Percentiles rank a stretch among this genome's conserved stretches.
phyloP scores from a whole-genome alignment of 2,888 invertebrate species.

The Linnaemya tessellans region DNA sequence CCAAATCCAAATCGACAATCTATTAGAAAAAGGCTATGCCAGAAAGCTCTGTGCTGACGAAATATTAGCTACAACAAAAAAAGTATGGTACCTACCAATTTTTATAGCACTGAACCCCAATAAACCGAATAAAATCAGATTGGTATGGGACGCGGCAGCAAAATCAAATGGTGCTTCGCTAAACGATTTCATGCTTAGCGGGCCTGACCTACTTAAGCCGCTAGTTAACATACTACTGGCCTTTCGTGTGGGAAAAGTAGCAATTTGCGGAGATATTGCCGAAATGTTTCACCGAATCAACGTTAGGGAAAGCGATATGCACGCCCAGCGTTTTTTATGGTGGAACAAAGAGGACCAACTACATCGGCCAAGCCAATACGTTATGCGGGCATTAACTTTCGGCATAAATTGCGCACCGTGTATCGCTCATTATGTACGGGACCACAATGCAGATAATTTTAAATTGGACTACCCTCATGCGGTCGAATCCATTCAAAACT shows the following conservation, averaged over 20 bases:
- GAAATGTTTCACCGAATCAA: no score
- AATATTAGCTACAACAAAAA: constrained; percentile 18
- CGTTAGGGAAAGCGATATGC: constrained; percentile 67
- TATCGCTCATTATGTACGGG: constrained; percentile 4
- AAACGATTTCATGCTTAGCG: background rate
- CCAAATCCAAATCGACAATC: background rate
- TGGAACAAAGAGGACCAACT: background rate
- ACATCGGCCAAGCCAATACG: background rate
- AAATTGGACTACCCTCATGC: constrained; percentile 72
- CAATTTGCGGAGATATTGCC: no score
- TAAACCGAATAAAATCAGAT: constrained; percentile 70
- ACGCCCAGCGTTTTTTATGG: constrained; percentile 1
- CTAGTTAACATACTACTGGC: background rate
- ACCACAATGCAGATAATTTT: background rate
- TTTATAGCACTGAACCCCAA: constrained; percentile 63
- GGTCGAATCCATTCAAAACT: constrained; percentile 72
- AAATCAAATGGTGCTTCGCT: background rate
- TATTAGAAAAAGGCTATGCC: constrained; percentile 4
- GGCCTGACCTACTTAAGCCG: background rate
- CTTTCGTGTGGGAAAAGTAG: constrained; percentile 69
- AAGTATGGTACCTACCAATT: constrained; percentile 18
- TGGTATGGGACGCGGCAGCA: background rate
- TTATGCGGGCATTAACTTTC: constrained; percentile 3
- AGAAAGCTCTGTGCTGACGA: background rate
- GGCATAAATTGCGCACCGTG: background rate